Evolutionary conservation across 2,888 invertebrate species (phyloP), one percentile per base, ranked within the genome.

Genomic region (Sarcophaga subvicina): DNA sequence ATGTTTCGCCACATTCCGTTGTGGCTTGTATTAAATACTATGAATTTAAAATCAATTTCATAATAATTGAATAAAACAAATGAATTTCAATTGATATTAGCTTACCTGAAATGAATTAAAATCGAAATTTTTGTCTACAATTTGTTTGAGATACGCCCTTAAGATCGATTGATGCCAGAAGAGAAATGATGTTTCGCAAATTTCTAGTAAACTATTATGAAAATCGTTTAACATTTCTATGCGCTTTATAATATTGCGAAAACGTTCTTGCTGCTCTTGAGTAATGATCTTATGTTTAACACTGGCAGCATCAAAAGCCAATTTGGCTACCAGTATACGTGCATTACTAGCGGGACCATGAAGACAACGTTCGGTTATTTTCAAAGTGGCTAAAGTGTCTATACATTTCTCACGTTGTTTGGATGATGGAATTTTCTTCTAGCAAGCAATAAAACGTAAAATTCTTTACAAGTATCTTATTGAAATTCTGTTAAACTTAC

Each of bases 161-260:
- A 97, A 94, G 77, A 97, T 94, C 88, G 96, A 95, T 91, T 96
- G 95, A 93, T 98, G 97, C 96, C 97, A 97, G 91, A 96, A 95
- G 77, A 98, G 93, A 94, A 97, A 96, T 59, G 96, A 96, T 90
- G 97, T 96, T 91, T 97, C 95, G 92, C 96, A 96, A 37, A 96
- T 94, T 85, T 94, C 93, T 71, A 95, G 93, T 86, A 97, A 92
- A 83, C 95, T 93, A 17, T 94, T 91, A 62, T 95, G 94, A 85
- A 96, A 94, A 89, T 95, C 95, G 72, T 95, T 94, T 72, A 97
- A 93, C 66, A 94, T 93, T 90, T 96, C 95, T 76, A 97, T 94
- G 90, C 96, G 96, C 89, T 95, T 94, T 72, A 97, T 93, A 64
- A 96, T 94, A 54, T 94, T 94, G 69, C 95, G 94, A 76, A 97